phyloP scores from a whole-genome alignment of 2,797 vertebrate genomes.

The Jordanella pulchra region DNA sequence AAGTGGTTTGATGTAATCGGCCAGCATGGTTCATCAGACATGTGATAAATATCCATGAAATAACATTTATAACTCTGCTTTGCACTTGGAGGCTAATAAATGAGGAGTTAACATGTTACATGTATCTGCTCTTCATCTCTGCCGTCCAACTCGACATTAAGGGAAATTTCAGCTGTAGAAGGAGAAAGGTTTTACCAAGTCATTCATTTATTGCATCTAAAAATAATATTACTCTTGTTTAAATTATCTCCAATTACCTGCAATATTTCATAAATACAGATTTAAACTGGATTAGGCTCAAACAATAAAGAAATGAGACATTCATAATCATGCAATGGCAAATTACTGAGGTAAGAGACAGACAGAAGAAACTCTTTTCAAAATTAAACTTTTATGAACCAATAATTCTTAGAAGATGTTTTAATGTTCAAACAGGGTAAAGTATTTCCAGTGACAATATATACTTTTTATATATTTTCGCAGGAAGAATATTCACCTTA shows the following conservation, averaged over 20 bases:
- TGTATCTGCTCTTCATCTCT: conserved; percentile 33
- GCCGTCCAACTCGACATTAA: neutral
- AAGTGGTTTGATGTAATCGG: conserved; percentile 53
- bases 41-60: conserved; percentile 57
- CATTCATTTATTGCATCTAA: neutral
- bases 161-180: neutral
- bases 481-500: no score
- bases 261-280: neutral
- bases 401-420: no score
- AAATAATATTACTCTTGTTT: neutral
- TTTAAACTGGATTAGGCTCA: neutral
- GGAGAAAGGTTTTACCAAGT: neutral
- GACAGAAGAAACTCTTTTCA: no score
- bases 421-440: no score
- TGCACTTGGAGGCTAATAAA: conserved; percentile 50
- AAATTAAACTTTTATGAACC: no score
- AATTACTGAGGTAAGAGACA: no score
- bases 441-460: no score
- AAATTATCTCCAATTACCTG: neutral
- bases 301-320: neutral
- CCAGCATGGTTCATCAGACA: conserved; percentile 49
- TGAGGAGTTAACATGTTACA: conserved; percentile 43
- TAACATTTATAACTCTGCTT: conserved; percentile 28
- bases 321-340: neutral
- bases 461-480: no score